Conservation (phyloP, 2,113 vertebrate genomes). For the Tachysurus fulvidraco region DNA sequence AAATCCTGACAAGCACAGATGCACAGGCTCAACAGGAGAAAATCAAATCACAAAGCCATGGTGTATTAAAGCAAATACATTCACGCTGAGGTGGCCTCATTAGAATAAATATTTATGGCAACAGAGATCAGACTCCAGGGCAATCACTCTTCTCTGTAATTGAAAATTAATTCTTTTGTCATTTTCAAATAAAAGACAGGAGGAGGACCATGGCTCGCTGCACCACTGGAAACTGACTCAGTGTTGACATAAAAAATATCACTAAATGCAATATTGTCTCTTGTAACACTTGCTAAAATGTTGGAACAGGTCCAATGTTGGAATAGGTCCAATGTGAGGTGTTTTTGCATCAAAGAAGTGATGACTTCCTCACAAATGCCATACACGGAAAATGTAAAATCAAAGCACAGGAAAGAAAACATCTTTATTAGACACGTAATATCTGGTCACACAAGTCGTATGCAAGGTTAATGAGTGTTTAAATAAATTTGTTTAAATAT, state of each 20-base stretch:
- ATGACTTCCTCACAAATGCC: neutral
- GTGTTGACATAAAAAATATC: conserved; percentile 37
- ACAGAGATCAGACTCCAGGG: conserved; percentile 62
- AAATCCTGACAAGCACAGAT: conserved; percentile 24
- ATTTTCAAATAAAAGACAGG: conserved; percentile 56
- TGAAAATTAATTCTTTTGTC: conserved; percentile 63
- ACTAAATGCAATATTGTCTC: conserved; percentile 22
- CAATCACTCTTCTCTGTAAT: conserved; percentile 57
- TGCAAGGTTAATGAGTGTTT: neutral
- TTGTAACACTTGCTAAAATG: conserved; percentile 8
- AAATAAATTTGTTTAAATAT: neutral
- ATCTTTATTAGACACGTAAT: neutral
- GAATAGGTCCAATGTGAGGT: conserved; percentile 12
- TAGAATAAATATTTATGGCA: conserved; percentile 66
- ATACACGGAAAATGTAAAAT: neutral
- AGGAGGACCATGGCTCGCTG: conserved; percentile 13
- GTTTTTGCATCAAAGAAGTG: neutral
- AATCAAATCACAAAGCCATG: conserved; percentile 46
- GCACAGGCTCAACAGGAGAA: conserved; percentile 26
- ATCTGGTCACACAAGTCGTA: neutral
- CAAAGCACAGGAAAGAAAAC: neutral
- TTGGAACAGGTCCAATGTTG: conserved; percentile 17
- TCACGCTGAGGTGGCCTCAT: conserved; percentile 62
- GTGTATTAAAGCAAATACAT: conserved; percentile 58
- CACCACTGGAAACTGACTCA: conserved; percentile 18